Base-by-base conservation (phyloP, 92 coral and sea anemone genomes). In the Scolanthus callimorphus region DNA sequence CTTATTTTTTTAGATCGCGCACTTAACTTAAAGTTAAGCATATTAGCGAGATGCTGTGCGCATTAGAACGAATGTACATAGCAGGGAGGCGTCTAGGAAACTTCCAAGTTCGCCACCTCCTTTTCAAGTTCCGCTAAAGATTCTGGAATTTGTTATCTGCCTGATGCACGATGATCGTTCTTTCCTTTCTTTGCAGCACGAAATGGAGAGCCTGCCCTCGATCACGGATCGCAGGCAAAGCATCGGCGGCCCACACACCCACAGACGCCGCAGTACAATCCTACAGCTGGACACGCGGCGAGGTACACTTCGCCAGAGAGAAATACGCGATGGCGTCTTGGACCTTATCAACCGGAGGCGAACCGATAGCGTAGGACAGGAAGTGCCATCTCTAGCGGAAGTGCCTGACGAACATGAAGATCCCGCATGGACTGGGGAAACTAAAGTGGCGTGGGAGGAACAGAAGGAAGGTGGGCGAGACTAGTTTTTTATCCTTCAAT, bases 251-350 rank as follows among this genome's bases (percentile, higher is more conserved):
- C 49, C 74, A 23, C 83, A 60, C 41, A 59, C 72, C 48, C 23
- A 34, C 21, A 69, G 59, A 44, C 60, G 79, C 9, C 89, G 83
- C 23, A 27, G 83, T 11, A 55, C 78, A 2, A 27, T 69, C 3
- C 4, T 82, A 11, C 65, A 82, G 17, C 47, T 82, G 31, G 75
- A 76, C 20, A 38, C 68, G 20, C 63, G 74, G 2, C 49, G 83
- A 4, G 89, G 78, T 23, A 59, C 73, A 6, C 50, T 75, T 17
- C 51, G 48, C 41, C 60, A 55, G 17, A 69, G 50, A 26, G 73
- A 57, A 49, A 30, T 21, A 46, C 52, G 43, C 15, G 43, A 46
- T 9, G 11, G 52, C 19, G 8, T 10, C 11, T 10, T 46, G 22
- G 8, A 34, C 41, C 15, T 34, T 34, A n/a, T n/a, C n/a, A n/a